Conservation (phyloP, 2,888 invertebrate genomes). For the Mimas tiliae region DNA sequence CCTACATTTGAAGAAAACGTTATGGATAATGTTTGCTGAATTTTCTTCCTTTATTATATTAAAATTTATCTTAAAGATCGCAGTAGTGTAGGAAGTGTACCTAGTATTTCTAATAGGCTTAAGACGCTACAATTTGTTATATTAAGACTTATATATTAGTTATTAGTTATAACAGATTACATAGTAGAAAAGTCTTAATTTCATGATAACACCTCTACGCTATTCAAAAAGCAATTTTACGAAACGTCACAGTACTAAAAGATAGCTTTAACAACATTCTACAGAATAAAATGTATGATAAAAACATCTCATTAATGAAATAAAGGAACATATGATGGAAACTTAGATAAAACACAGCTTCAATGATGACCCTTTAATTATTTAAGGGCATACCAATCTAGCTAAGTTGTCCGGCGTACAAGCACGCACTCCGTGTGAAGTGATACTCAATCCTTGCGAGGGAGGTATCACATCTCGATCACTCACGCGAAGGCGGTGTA, state of each 20-base stretch:
- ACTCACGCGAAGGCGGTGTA: conserved; percentile 89
- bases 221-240: not conserved
- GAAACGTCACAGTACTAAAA: too few relatives aligned
- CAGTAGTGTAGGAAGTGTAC: not conserved
- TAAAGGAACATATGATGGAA: not conserved
- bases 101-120: not conserved
- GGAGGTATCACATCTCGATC: conserved; percentile 84
- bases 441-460: conserved; percentile 78
- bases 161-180: not conserved
- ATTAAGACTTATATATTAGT: not conserved
- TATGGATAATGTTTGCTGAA: too few relatives aligned
- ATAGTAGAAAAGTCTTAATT: not conserved
- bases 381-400: conserved; percentile 67
- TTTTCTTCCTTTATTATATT: too few relatives aligned
- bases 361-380: too few relatives aligned
- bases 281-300: not conserved
- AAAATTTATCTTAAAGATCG: not conserved
- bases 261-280: not conserved
- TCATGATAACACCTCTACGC: not conserved
- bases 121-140: not conserved
- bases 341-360: not conserved
- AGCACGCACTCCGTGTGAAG: conserved; percentile 65
- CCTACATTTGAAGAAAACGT: not conserved
- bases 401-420: conserved; percentile 77
- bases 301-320: too few relatives aligned